These are phyloP conservation scores for Drosophila hydei DNA, from an alignment of 1,140 invertebrate species.

Conservation along the genomic window DNA sequence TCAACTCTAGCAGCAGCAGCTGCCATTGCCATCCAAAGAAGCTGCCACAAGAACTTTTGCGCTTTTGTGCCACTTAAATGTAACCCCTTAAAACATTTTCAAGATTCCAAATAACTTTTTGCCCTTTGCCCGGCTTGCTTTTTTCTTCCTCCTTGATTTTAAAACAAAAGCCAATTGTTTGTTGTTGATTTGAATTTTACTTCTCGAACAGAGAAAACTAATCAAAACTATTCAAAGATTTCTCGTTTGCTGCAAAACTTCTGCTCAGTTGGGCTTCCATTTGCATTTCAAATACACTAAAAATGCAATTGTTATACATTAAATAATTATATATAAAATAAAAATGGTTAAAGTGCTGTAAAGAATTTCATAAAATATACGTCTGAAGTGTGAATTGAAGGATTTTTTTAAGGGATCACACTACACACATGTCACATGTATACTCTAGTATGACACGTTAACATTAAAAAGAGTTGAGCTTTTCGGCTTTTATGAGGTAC, in stretches of 20 bases:
- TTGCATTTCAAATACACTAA: too few relatives aligned
- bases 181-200: constrained; percentile 15
- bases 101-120: constrained; percentile 25
- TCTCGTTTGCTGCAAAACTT: neutral
- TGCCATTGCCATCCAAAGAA: constrained; percentile 58
- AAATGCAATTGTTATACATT: neutral
- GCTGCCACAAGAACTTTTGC: constrained; percentile 53
- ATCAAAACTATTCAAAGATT: constrained; percentile 22
- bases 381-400: too few relatives aligned
- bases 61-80: constrained; percentile 54
- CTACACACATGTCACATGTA: too few relatives aligned
- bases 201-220: constrained; percentile 8
- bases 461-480: too few relatives aligned
- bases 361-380: too few relatives aligned
- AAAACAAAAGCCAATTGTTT: constrained; percentile 38
- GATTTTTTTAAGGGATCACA: too few relatives aligned
- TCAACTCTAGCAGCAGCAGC: constrained; percentile 49
- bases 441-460: too few relatives aligned
- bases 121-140: neutral
- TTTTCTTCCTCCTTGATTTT: neutral
- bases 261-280: neutral
- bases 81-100: constrained; percentile 28
- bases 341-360: too few relatives aligned
- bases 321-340: neutral
- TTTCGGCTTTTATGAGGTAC: too few relatives aligned